Evolutionary conservation across 1,140 invertebrate species (phyloP).

Genomic region (Formica exsecta): DNA sequence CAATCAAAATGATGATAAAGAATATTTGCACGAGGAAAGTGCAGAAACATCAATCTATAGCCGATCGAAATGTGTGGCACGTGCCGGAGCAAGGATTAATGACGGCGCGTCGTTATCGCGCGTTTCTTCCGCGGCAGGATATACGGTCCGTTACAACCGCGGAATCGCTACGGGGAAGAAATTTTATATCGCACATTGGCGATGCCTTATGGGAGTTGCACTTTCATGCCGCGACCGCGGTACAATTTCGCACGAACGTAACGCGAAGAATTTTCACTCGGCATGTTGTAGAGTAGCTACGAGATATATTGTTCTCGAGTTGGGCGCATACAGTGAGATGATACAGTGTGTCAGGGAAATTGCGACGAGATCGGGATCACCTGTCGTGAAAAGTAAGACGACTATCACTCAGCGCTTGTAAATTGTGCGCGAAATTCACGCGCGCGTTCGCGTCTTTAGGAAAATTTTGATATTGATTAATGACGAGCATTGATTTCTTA

Average conservation of each 20-base stretch:
- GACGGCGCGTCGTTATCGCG: conserved; percentile 36
- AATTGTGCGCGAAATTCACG: background rate
- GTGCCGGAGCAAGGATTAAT: conserved; percentile 54
- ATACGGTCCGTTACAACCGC: conserved; percentile 19
- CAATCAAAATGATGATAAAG: conserved; percentile 4
- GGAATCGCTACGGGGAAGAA: conserved; percentile 45
- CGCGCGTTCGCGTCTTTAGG: background rate
- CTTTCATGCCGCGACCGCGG: conserved; percentile 55
- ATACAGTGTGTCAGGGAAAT: conserved; percentile 9
- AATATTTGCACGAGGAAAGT: conserved; percentile 21
- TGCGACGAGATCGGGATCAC: conserved; percentile 15
- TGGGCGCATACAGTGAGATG: background rate
- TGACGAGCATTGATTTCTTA: conserved; percentile 26
- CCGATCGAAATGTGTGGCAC: conserved; percentile 17
- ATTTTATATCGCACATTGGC: conserved; percentile 42
- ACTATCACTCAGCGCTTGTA: background rate
- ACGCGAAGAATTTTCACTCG: conserved; percentile 29
- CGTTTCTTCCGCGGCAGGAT: background rate
- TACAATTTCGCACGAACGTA: conserved; percentile 54
- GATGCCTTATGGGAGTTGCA: conserved; percentile 61
- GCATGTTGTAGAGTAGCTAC: background rate
- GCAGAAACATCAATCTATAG: conserved; percentile 14
- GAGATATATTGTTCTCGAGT: conserved; percentile 43
- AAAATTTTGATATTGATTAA: conserved; percentile 28
- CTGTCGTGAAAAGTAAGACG: conserved; percentile 11